Conservation (phyloP, 2,113 vertebrate genomes). For the Crypturellus undulatus region DNA sequence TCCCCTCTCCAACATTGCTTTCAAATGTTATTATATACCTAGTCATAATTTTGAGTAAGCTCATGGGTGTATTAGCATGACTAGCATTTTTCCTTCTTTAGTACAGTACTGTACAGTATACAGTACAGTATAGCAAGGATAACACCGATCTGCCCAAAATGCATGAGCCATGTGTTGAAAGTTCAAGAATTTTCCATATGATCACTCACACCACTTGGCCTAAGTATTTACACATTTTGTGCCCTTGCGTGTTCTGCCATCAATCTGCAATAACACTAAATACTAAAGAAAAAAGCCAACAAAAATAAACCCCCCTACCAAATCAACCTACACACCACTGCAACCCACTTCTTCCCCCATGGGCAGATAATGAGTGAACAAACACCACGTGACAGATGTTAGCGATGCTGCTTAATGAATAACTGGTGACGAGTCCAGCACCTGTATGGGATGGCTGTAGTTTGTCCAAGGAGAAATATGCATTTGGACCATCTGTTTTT, state of each 20-base stretch:
- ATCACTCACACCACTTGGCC: neutral
- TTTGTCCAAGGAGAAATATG: slow-evolving; percentile 30
- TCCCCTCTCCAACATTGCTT: neutral
- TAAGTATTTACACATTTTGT: slow-evolving; percentile 2
- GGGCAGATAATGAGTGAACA: slow-evolving; percentile 68
- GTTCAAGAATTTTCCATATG: neutral
- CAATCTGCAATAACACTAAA: neutral
- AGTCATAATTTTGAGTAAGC: neutral
- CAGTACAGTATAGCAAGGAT: neutral
- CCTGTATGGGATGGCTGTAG: slow-evolving; percentile 46
- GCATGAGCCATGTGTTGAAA: neutral
- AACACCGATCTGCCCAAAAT: neutral
- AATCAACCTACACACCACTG: slow-evolving; percentile 57
- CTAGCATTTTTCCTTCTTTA: neutral
- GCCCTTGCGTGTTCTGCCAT: neutral
- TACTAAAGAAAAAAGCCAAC: neutral
- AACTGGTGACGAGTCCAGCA: slow-evolving; percentile 70
- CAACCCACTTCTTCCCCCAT: slow-evolving; percentile 52
- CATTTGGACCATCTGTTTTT: slow-evolving; percentile 43
- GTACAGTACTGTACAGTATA: neutral
- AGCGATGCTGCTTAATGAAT: slow-evolving; percentile 70
- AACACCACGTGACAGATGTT: slow-evolving; percentile 67
- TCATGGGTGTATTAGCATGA: neutral
- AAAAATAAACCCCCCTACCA: neutral
- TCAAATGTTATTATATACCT: neutral